These are phyloP conservation scores for Drosophila elegans DNA, from an alignment of 1,140 invertebrate genomes.

Conservation along the genomic window DNA sequence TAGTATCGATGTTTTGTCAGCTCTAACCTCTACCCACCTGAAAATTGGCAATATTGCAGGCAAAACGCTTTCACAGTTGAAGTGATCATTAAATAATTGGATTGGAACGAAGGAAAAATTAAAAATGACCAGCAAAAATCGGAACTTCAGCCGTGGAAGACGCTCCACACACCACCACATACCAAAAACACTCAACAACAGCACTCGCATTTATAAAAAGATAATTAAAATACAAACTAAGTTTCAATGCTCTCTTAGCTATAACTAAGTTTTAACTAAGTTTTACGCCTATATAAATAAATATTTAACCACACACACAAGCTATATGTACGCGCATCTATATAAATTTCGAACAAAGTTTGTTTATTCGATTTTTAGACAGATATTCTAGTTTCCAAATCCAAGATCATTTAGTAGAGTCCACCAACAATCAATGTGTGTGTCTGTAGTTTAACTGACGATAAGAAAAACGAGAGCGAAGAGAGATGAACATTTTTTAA, in stretches of 20 bases:
- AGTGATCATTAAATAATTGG: conserved; percentile 18
- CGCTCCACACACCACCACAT: conserved; percentile 17
- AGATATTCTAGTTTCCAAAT: conserved; percentile 26
- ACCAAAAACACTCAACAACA: conserved; percentile 54
- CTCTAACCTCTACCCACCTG: conserved; percentile 4
- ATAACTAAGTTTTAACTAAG: conserved; percentile 34
- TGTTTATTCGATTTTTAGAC: conserved; percentile 28
- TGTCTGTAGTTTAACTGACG: conserved; percentile 63
- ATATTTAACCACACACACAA: conserved; percentile 22
- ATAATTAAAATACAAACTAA: conserved; percentile 47
- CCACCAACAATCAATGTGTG: conserved; percentile 72
- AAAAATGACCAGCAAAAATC: not conserved
- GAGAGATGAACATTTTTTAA: conserved; percentile 44
- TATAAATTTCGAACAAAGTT: conserved; percentile 38
- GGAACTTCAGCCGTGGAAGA: conserved; percentile 24
- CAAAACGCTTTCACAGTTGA: conserved; percentile 16
- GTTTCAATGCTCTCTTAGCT: conserved; percentile 45
- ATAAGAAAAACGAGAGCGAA: conserved; percentile 3
- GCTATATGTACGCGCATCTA: conserved; percentile 20
- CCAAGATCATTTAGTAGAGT: conserved; percentile 46
- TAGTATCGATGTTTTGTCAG: not conserved
- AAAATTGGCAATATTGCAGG: conserved; percentile 26
- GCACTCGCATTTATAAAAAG: conserved; percentile 73
- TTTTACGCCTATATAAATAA: conserved; percentile 39
- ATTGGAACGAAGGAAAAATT: not conserved